phyloP scores from a whole-genome alignment of 2,113 vertebrate genomes.

The Corythornis vintsioides region DNA sequence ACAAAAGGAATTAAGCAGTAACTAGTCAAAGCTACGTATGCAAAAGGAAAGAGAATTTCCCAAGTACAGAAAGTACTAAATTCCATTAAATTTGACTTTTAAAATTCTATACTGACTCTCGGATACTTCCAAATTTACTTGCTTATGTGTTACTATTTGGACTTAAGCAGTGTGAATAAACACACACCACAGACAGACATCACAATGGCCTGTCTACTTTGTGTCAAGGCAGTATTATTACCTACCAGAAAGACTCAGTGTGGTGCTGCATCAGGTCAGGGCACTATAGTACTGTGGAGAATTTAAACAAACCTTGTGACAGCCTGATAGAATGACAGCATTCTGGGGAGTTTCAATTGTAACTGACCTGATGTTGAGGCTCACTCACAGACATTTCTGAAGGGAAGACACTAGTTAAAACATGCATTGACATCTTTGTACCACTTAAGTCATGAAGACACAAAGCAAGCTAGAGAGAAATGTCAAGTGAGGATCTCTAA shows the following conservation, averaged over 20 bases:
- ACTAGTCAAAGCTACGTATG: neutral
- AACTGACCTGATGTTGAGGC: neutral
- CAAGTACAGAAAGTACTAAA: neutral
- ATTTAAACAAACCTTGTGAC: neutral
- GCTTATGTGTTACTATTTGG: neutral
- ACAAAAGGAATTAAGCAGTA: neutral
- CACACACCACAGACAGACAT: neutral
- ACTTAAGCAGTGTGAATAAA: neutral
- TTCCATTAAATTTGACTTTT: neutral
- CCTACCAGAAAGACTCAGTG: rapidly evolving
- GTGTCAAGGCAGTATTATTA: neutral
- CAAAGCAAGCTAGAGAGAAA: neutral
- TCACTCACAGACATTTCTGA: neutral
- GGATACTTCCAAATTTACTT: neutral
- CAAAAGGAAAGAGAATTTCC: neutral
- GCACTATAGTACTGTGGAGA: neutral
- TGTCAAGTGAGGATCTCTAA: neutral
- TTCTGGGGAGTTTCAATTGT: neutral
- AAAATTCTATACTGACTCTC: neutral
- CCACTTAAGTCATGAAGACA: neutral
- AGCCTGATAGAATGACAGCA: neutral
- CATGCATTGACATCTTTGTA: neutral
- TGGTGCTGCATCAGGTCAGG: neutral
- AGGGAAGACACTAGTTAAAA: neutral
- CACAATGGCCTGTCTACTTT: neutral